Evolutionary conservation across 2,113 vertebrate genomes (phyloP).

Genomic region (Malaclemys terrapin): DNA sequence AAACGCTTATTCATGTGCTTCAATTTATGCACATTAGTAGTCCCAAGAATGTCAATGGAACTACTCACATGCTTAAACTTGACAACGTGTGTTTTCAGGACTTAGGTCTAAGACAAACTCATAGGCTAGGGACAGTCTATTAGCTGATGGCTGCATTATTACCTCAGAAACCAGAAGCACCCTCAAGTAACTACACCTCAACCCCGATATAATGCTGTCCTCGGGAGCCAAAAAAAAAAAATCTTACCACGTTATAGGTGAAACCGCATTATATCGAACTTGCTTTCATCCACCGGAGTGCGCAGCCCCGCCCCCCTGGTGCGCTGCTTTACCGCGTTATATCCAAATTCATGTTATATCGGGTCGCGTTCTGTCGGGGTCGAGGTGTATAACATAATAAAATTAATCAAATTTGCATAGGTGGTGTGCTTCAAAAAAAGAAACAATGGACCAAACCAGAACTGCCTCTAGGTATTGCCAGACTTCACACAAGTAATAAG

Average conservation of each 20-base stretch:
- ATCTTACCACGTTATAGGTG: no score
- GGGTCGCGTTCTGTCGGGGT: no score
- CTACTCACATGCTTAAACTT: neutral
- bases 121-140: neutral
- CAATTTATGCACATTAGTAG: neutral
- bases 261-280: no score
- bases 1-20: neutral
- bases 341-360: no score
- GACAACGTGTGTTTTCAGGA: fast-evolving
- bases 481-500: neutral
- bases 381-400: neutral
- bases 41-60: neutral
- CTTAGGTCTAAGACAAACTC: fast-evolving
- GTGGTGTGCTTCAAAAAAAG: neutral
- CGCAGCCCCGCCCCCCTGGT: no score
- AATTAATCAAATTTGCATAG: neutral
- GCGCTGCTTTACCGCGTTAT: no score
- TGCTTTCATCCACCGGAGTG: no score
- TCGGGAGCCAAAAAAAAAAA: no score
- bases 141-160: neutral
- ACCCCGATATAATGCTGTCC: no score
- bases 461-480: neutral
- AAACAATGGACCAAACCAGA: neutral
- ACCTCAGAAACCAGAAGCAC: fast-evolving
- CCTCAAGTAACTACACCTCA: neutral